These are phyloP conservation scores for Drosophila auraria DNA, from an alignment of 1,140 invertebrate species.

Conservation along the genomic window DNA sequence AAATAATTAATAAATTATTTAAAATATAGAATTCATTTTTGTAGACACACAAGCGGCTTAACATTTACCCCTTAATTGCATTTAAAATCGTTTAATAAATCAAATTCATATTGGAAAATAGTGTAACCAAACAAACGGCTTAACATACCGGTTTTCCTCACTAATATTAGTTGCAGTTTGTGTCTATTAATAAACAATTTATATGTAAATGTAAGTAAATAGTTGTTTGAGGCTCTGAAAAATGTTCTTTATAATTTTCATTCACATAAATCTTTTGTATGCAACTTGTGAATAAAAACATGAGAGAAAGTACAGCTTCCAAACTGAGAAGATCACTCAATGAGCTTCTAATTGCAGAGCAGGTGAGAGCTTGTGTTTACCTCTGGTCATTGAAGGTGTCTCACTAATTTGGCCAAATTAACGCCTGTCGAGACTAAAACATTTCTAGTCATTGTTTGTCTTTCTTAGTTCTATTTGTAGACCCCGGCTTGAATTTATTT, in stretches of 20 bases:
- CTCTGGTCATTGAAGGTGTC: constrained; percentile 1
- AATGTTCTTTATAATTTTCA: background rate
- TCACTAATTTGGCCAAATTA: constrained; percentile 25
- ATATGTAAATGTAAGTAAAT: too few relatives aligned
- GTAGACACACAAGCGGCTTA: too few relatives aligned
- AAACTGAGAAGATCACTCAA: background rate
- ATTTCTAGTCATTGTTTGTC: background rate
- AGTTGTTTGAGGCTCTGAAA: background rate
- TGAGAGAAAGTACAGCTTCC: background rate
- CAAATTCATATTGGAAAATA: too few relatives aligned
- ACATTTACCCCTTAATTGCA: too few relatives aligned
- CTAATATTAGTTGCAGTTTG: background rate
- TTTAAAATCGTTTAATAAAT: too few relatives aligned
- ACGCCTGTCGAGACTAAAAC: constrained; percentile 13
- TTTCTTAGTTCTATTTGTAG: background rate
- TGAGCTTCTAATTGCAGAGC: constrained; percentile 16
- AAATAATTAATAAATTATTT: too few relatives aligned
- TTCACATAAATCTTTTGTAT: background rate
- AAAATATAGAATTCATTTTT: too few relatives aligned
- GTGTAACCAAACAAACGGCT: too few relatives aligned
- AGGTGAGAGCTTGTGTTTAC: background rate
- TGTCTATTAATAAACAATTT: background rate
- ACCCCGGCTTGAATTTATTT: background rate
- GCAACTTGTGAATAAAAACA: background rate
- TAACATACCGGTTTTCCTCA: too few relatives aligned